Conservation (phyloP, 2,888 invertebrate genomes). For the Eupsilia transversa region DNA sequence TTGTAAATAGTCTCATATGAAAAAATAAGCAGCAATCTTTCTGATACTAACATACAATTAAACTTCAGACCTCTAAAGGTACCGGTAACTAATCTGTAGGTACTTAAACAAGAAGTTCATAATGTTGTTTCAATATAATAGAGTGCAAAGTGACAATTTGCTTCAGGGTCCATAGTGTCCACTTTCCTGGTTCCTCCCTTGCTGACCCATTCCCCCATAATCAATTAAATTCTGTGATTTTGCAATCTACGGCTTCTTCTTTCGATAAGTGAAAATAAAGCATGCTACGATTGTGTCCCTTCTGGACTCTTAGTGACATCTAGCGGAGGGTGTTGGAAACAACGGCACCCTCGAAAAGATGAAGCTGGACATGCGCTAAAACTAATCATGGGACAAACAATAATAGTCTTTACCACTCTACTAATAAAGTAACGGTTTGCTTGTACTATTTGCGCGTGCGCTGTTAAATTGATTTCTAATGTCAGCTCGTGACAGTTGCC, state of each 20-base stretch:
- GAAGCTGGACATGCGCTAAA: conserved; percentile 79
- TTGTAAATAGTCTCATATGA: not conserved
- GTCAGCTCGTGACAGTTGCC: conserved; percentile 77
- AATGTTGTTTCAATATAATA: not conserved
- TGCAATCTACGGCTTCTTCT: conserved; percentile 29
- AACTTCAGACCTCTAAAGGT: not conserved
- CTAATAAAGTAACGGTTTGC: conserved; percentile 56
- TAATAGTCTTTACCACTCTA: not conserved
- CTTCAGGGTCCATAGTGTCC: not conserved
- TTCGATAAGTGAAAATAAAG: conserved; percentile 29
- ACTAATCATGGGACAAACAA: conserved; percentile 32
- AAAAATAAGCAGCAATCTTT: not conserved
- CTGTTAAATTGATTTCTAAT: conserved; percentile 83
- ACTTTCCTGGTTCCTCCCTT: not conserved
- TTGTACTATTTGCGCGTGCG: conserved; percentile 80
- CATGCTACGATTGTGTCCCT: conserved; percentile 19
- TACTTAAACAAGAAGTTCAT: not conserved
- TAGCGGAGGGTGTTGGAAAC: conserved; percentile 55
- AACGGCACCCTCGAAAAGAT: conserved; percentile 38
- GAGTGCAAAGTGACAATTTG: conserved; percentile 10
- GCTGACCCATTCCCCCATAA: conserved; percentile 36
- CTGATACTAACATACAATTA: not conserved
- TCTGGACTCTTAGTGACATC: conserved; percentile 73
- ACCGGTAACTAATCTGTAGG: not conserved
- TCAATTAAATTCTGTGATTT: conserved; percentile 45